Conservation (phyloP, 2,113 vertebrate species). For the Macroglossus sobrinus region DNA sequence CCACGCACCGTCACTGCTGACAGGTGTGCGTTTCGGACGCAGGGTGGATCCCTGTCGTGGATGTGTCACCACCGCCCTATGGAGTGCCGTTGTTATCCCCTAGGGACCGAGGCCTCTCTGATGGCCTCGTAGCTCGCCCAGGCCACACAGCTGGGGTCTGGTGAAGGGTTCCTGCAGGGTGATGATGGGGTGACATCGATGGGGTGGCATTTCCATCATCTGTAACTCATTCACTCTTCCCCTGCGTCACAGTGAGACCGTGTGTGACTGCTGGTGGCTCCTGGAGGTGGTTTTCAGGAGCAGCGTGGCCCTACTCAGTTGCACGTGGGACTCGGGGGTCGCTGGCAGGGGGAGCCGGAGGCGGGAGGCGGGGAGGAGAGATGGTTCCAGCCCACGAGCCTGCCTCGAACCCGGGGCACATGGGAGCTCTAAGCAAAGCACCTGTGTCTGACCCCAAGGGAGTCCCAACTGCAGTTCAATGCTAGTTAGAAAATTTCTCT, state of each 20-base stretch:
- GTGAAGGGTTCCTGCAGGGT: neutral
- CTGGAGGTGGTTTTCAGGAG: neutral
- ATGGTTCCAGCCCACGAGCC: accelerated
- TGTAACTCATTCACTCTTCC: neutral
- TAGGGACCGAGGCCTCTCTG: neutral
- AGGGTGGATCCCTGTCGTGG: neutral
- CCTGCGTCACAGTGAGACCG: neutral
- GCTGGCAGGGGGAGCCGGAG: accelerated
- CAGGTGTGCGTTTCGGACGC: accelerated
- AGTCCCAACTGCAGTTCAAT: neutral
- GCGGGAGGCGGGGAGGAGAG: neutral
- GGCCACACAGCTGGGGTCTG: neutral
- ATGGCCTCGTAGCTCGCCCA: neutral
- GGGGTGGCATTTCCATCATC: neutral
- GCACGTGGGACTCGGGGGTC: accelerated
- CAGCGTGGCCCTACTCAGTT: accelerated
- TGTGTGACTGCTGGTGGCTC: neutral
- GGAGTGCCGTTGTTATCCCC: neutral
- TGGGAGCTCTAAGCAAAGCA: neutral
- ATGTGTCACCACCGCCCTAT: accelerated
- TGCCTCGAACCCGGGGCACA: neutral
- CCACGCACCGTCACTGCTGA: neutral
- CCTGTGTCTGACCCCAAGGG: neutral
- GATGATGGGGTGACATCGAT: neutral
- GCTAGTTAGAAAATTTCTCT: neutral